These are phyloP conservation scores for Platanista minor DNA, from an alignment of 2,113 vertebrate species.

Conservation along the genomic window DNA sequence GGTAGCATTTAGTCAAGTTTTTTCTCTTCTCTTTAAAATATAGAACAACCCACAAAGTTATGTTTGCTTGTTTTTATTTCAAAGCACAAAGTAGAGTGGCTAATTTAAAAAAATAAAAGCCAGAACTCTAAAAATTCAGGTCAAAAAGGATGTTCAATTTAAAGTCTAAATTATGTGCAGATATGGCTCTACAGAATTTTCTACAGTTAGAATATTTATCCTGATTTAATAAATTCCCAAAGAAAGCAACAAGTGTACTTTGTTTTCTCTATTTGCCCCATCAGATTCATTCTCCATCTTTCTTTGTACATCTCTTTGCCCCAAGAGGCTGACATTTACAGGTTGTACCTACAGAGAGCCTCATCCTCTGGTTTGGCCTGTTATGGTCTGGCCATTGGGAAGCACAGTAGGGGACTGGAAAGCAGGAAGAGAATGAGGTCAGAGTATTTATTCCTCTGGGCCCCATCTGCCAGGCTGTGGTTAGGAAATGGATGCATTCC, in stretches of 20 bases:
- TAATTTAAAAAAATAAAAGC: neutral
- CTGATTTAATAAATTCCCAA: neutral
- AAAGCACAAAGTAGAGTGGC: neutral
- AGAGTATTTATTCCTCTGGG: neutral
- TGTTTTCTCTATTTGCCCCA: neutral
- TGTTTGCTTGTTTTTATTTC: neutral
- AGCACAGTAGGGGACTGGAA: neutral
- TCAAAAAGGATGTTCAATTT: neutral
- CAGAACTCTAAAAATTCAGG: neutral
- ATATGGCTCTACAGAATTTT: neutral
- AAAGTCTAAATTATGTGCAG: neutral
- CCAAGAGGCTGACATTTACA: neutral
- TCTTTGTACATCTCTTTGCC: neutral
- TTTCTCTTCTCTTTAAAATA: neutral
- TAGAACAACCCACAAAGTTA: neutral
- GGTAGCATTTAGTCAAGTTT: neutral
- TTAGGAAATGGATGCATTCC: neutral
- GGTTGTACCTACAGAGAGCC: neutral
- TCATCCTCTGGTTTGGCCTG: neutral
- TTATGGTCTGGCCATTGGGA: neutral
- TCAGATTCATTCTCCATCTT: neutral
- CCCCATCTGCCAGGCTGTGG: neutral
- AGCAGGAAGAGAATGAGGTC: neutral
- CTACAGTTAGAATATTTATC: neutral
- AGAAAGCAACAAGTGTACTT: neutral